phyloP scores from a whole-genome alignment of 2,888 invertebrate genomes.

The Ephialtes manifestator region DNA sequence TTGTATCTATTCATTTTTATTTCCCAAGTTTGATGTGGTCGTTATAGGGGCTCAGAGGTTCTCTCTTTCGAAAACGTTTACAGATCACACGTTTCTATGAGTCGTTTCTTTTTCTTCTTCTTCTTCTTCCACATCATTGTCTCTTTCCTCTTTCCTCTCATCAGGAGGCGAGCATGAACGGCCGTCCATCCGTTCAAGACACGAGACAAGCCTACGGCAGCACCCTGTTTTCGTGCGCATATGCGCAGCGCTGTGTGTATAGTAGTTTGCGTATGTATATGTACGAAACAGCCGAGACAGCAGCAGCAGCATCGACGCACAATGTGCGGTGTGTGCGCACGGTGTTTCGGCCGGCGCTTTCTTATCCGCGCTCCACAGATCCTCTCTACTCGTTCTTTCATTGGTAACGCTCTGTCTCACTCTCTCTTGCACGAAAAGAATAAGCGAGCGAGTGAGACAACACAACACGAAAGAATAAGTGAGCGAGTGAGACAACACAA shows the following conservation, averaged over 20 bases:
- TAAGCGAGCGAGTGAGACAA: constrained; percentile 57
- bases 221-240: constrained; percentile 52
- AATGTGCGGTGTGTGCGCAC: constrained; percentile 36
- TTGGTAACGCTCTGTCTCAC: constrained; percentile 12
- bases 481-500: constrained; percentile 41
- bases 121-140: background rate
- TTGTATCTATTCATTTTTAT: background rate
- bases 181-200: constrained; percentile 7
- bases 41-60: background rate
- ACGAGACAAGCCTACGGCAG: constrained; percentile 20
- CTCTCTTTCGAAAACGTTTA: background rate
- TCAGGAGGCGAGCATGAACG: constrained; percentile 43
- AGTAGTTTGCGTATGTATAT: background rate
- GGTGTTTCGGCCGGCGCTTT: constrained; percentile 54
- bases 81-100: constrained; percentile 41
- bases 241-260: constrained; percentile 44
- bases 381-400: constrained; percentile 9
- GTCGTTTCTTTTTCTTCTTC: too few relatives aligned
- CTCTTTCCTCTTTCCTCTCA: constrained; percentile 53
- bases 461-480: too few relatives aligned
- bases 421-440: background rate
- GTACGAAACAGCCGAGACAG: background rate
- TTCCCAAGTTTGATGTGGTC: constrained; percentile 4
- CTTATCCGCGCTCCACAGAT: constrained; percentile 58
- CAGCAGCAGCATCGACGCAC: constrained; percentile 11